A percentile compares a stretch with the other conserved stretches of the same genome.
Evolutionary conservation across 2,888 invertebrate genomes (phyloP).

Genomic region (Drosophila pegasa): DNA sequence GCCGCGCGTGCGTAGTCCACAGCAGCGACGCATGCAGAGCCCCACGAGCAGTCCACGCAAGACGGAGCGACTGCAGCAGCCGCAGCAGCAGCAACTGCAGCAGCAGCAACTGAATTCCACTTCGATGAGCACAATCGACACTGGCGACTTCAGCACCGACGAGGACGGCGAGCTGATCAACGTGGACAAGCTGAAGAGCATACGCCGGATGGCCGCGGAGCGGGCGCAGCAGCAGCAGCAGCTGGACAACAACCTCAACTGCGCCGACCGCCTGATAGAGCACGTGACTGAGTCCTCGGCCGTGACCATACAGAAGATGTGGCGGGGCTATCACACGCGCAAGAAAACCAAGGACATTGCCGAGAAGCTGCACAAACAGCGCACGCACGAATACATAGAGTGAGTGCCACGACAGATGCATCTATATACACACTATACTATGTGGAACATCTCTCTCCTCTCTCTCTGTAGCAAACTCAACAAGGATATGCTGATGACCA

Average conservation of each 20-base stretch:
- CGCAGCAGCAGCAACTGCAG: conserved; percentile 24
- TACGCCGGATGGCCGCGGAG: conserved; percentile 87
- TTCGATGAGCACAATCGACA: conserved; percentile 63
- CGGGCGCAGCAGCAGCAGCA: conserved; percentile 83
- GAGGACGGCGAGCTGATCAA: conserved; percentile 88
- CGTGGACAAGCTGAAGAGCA: conserved; percentile 88
- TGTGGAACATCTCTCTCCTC: conserved; percentile 13
- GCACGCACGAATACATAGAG: conserved; percentile 94
- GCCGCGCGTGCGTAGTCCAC: conserved; percentile 83
- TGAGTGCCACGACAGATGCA: conserved; percentile 84
- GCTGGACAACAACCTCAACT: conserved; percentile 71
- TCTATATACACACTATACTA: conserved; percentile 11
- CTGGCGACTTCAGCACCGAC: conserved; percentile 86
- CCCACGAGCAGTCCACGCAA: conserved; percentile 84
- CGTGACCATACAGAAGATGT: conserved; percentile 93
- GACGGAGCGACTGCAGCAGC: conserved; percentile 21
- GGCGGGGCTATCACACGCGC: conserved; percentile 93
- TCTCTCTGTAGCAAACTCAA: conserved; percentile 88
- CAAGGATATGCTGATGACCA: conserved; percentile 93
- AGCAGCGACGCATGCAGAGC: conserved; percentile 81
- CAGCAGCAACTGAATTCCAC: conserved; percentile 21
- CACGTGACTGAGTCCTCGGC: conserved; percentile 87
- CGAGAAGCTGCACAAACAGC: conserved; percentile 90
- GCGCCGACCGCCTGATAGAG: conserved; percentile 62
- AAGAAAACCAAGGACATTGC: conserved; percentile 86